These are phyloP conservation scores for Psittacula cyanocephala DNA, from an alignment of 2,113 vertebrate species.

Conservation along the genomic window DNA sequence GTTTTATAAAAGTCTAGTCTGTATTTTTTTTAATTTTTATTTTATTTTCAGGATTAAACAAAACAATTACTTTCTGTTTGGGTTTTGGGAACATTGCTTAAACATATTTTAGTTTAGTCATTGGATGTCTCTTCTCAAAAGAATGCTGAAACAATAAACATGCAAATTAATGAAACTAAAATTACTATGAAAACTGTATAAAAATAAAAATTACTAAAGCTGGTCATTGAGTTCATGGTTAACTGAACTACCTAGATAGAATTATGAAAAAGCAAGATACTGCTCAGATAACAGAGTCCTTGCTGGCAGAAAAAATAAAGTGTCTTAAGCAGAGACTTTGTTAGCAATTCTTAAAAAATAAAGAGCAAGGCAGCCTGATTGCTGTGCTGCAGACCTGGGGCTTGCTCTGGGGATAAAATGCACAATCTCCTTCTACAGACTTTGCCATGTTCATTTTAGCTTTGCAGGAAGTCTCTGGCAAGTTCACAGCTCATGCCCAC, in stretches of 20 bases:
- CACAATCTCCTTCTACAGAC: background rate
- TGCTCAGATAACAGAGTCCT: background rate
- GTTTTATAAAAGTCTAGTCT: background rate
- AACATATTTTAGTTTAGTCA: background rate
- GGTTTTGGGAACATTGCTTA: background rate
- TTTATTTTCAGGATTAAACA: background rate
- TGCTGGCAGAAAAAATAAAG: background rate
- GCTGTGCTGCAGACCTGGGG: background rate
- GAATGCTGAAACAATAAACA: background rate
- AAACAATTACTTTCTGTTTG: background rate
- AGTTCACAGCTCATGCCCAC: background rate
- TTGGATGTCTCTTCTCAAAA: background rate
- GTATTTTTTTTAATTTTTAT: background rate
- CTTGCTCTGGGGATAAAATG: background rate
- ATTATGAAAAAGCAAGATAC: background rate
- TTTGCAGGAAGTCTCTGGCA: background rate
- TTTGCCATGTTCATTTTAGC: background rate
- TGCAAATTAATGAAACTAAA: background rate
- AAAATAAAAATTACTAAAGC: background rate
- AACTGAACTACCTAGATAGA: background rate
- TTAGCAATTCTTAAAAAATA: background rate
- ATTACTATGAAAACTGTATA: background rate
- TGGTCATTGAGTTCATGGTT: background rate
- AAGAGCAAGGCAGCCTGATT: background rate
- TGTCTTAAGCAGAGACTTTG: background rate